Base-by-base conservation (phyloP, 2,888 invertebrate species). In the Hecatera dysodea region DNA sequence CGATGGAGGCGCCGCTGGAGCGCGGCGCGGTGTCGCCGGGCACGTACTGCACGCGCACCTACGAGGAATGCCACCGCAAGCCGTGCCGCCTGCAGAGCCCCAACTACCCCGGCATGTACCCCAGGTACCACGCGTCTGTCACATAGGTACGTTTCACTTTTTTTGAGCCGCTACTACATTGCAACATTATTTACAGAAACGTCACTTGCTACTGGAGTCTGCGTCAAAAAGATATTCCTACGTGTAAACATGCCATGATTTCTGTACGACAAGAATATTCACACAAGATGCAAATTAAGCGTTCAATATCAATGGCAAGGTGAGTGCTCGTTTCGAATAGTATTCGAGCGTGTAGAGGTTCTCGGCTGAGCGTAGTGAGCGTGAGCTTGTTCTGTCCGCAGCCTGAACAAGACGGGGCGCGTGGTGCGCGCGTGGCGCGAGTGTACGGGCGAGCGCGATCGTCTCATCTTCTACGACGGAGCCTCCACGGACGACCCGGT, bases 141-240 rank as follows among this genome's bases (percentile, higher is more conserved):
- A 12, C 9, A 42, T 19, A n/a, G 19, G 5, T 24, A 17, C 19
- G 5, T n/a, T 33, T 19, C 8, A 17, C 2, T 15, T 22, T 9
- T 0, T 22, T 27, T 27, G 42, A 27, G 11, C 42, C n/a, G 36
- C 48, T n/a, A 39, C 39, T 44, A 39, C 17, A 67, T 52, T 44
- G 29, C 19, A 8, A 22, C 29, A 50, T 59, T 46, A 2, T 64
- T 42, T 6, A n/a, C 86, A 94, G 99, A 81, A 99, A 99, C 94
- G 98, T 99, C 33, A 98, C 98, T 74, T 99, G 99, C 93, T 98
- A 98, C 92, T 98, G 98, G 97, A 98, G 98, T 79, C 96, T 98
- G 81, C 97, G 98, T 50, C 98, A 98, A 93, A 98, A 98, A 91
- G 97, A 97, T 89, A 97, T 98, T 78, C 98, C 98, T 19, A 98